Percentiles rank a stretch among this genome's conserved stretches.
Conservation (phyloP, 2,797 vertebrate genomes). For the Iguana delicatissima region DNA sequence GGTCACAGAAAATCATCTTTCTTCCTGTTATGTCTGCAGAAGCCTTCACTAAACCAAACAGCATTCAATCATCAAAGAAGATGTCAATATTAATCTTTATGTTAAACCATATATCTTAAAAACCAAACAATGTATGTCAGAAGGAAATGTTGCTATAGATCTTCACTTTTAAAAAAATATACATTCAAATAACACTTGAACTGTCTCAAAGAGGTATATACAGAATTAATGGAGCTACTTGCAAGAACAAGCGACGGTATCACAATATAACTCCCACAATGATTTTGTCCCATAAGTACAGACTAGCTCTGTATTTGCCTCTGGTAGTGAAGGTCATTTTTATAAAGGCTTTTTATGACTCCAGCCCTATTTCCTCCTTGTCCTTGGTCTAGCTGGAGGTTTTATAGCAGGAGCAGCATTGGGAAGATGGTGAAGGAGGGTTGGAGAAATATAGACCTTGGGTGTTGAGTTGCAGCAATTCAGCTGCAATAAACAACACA, state of each 20-base stretch:
- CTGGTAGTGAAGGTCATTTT: too few species aligned
- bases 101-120: slow-evolving; percentile 60
- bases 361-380: too few species aligned
- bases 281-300: slow-evolving; percentile 16
- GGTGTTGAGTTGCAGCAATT: too few species aligned
- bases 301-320: too few species aligned
- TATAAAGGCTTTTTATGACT: too few species aligned
- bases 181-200: slow-evolving; percentile 61
- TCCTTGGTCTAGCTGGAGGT: too few species aligned
- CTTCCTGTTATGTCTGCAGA: neutral
- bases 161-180: slow-evolving; percentile 53
- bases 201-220: slow-evolving; percentile 53
- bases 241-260: slow-evolving; percentile 55
- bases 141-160: slow-evolving; percentile 63
- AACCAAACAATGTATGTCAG: slow-evolving; percentile 71
- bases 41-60: neutral
- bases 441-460: too few species aligned
- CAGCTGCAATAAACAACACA: too few species aligned
- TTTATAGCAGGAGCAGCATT: too few species aligned
- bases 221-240: slow-evolving; percentile 59
- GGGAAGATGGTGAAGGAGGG: too few species aligned
- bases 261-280: slow-evolving; percentile 61
- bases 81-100: slow-evolving; percentile 45
- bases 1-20: neutral
- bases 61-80: neutral